Base-by-base conservation (phyloP, 2,888 invertebrate species). In the Epinotia brunnichana region DNA sequence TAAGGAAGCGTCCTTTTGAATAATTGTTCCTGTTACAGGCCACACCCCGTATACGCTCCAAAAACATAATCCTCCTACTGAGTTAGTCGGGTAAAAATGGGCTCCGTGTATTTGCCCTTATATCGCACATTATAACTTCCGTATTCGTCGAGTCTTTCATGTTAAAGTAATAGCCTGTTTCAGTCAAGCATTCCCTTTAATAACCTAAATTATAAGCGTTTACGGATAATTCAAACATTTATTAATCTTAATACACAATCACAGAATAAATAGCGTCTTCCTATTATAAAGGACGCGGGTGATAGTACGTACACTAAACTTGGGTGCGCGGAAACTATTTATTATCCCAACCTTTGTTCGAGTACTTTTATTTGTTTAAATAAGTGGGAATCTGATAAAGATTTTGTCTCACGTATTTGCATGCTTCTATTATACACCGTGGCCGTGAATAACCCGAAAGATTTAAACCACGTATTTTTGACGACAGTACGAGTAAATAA, bases 231-330 rank as follows among this genome's bases (percentile, higher is more conserved):
- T 67, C 57, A 76, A 77, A 76, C 72, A 77, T 74, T 78, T 76
- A 76, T 69, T 80, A 81, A 81, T 82, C 79, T 76, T 44, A 74
- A 80, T 81, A 78, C 68, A 78, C 79, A 78, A 81, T 81, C 79
- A 74, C 76, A 77, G 77, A 75, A 78, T 79, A 79, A 82, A 80
- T 80, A 80, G 73, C 76, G 73, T 77, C 81, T 80, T 79, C 77
- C 75, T 74, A 79, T 80, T 81, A 79, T 78, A 81, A 76, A 69
- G 75, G 76, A 76, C 69, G 70, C 39, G 39, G 39, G 57, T 57
- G 74, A 76, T 69, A 74, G 17, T 15, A 54, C 74, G 48, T 74
- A 48, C 70, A 66, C 76, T 77, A 70, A 78, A 79, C 59, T 72
- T 56, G 75, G 77, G 81, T 79, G 69, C 63, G 73, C 19, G 21